Conservation (phyloP, 1,140 invertebrate genomes). For the Tyrophagus putrescentiae region DNA sequence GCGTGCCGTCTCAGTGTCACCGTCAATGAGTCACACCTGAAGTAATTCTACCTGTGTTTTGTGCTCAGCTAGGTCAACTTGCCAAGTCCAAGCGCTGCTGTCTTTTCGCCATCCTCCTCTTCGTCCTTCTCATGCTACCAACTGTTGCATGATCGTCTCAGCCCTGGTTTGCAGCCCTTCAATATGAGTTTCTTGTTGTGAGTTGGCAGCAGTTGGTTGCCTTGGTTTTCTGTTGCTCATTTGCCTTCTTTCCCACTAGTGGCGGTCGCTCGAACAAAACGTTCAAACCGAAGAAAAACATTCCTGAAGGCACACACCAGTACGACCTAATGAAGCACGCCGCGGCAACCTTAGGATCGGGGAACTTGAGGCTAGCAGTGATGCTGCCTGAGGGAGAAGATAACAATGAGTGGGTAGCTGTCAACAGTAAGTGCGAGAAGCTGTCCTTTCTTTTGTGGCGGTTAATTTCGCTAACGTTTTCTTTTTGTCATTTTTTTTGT, state of each 20-base stretch:
- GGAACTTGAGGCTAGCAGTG: slow-evolving; percentile 89
- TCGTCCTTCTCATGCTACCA: no score
- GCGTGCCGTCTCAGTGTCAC: no score
- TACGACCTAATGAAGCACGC: slow-evolving; percentile 99
- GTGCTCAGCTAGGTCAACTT: no score
- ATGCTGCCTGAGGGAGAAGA: slow-evolving; percentile 97
- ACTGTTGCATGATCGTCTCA: no score
- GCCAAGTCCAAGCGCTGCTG: no score
- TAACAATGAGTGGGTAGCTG: slow-evolving; percentile 89
- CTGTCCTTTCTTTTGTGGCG: not conserved
- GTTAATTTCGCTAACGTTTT: no score
- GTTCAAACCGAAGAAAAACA: slow-evolving; percentile 97
- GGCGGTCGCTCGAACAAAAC: slow-evolving; percentile 81
- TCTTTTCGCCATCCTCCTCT: no score
- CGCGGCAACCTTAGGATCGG: slow-evolving; percentile 89
- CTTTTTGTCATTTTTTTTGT: not conserved
- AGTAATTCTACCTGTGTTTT: no score
- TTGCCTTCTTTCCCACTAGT: no score
- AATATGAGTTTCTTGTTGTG: slow-evolving; percentile 31
- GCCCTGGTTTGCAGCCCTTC: not conserved
- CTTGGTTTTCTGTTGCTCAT: no score
- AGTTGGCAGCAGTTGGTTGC: no score
- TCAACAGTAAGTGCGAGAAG: slow-evolving; percentile 25
- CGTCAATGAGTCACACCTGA: no score
- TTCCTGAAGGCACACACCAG: slow-evolving; percentile 94